phyloP scores from a whole-genome alignment of 2,113 vertebrate genomes.

The Aldabrachelys gigantea region DNA sequence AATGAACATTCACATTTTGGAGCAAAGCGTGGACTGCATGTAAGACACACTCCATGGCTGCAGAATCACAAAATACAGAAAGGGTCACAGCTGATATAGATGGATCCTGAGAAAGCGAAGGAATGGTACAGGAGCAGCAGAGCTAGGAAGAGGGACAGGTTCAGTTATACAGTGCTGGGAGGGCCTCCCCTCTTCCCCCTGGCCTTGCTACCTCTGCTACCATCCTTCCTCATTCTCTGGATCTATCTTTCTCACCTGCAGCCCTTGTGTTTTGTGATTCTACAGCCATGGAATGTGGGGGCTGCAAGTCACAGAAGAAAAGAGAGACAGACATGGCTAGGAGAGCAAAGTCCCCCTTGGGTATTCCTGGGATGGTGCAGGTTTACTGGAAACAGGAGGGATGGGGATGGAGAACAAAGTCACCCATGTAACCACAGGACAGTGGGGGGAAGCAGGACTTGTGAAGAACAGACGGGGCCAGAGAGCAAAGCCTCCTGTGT shows the following conservation, averaged over 20 bases:
- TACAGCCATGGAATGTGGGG: neutral
- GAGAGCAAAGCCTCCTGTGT: neutral
- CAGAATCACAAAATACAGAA: neutral
- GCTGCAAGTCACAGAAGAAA: neutral
- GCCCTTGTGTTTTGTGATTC: neutral
- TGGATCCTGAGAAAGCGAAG: neutral
- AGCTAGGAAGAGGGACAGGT: neutral
- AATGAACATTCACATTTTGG: neutral
- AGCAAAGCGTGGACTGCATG: neutral
- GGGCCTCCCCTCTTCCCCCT: neutral
- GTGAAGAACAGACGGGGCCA: neutral
- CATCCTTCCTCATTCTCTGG: neutral
- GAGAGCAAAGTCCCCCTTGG: neutral
- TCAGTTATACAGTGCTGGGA: neutral
- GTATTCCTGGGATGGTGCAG: neutral
- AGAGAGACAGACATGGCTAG: neutral
- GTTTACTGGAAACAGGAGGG: neutral
- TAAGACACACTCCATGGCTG: neutral
- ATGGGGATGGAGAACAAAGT: neutral
- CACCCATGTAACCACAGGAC: neutral
- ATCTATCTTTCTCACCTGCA: neutral
- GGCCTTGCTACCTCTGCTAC: neutral
- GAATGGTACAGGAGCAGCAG: neutral
- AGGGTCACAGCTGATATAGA: neutral
- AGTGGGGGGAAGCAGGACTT: neutral